Conservation (phyloP, 2,113 vertebrate genomes). For the Pteruthius melanotis region DNA sequence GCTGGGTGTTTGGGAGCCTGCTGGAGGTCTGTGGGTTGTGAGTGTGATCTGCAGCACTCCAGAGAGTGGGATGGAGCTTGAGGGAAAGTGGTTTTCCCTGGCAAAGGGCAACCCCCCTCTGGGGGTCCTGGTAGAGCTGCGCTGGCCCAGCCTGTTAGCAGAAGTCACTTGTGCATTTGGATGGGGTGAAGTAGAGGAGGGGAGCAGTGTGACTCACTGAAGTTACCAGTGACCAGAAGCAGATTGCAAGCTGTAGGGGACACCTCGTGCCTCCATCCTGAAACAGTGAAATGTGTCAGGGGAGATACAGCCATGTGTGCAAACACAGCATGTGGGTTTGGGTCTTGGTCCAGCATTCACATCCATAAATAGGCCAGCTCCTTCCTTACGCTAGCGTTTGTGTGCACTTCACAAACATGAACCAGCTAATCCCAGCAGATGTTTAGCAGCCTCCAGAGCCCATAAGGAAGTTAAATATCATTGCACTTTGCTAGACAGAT, state of each 20-base stretch:
- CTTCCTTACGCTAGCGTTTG: background rate
- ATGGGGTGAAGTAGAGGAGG: background rate
- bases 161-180: background rate
- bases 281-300: background rate
- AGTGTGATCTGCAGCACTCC: background rate
- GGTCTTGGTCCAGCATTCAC: background rate
- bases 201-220: background rate
- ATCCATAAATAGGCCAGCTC: background rate
- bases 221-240: background rate
- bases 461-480: conserved; percentile 30
- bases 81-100: background rate
- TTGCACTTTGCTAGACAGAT: conserved; percentile 1
- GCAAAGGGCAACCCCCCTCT: background rate
- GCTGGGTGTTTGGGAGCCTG: background rate
- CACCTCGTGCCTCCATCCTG: background rate
- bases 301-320: background rate
- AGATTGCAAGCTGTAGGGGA: background rate
- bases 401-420: background rate
- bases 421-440: conserved; percentile 30
- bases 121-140: background rate
- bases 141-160: background rate
- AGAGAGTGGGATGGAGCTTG: background rate
- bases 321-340: background rate
- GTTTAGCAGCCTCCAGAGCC: conserved; percentile 4
- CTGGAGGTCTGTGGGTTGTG: background rate